phyloP scores from a whole-genome alignment of 2,888 invertebrate genomes.

The Leptinotarsa haldemani region DNA sequence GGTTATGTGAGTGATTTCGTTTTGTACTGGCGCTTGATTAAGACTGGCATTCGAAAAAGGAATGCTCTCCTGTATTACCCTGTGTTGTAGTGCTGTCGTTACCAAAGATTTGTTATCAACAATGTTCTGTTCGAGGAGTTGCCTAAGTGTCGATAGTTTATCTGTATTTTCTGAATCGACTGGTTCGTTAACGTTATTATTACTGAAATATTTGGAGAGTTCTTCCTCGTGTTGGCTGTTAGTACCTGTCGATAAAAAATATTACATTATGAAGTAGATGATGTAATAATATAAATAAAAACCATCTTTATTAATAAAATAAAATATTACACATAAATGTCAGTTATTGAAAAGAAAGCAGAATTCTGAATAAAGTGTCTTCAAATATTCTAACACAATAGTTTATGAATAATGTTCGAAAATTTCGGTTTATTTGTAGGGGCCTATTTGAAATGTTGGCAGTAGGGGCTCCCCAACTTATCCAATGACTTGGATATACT shows the following conservation, averaged over 20 bases:
- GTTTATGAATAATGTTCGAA: no score
- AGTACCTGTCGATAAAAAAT: constrained; percentile 66
- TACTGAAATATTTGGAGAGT: constrained; percentile 84
- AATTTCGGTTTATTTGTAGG: no score
- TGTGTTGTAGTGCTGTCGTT: constrained; percentile 33
- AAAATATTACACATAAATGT: no score
- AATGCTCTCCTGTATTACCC: constrained; percentile 27
- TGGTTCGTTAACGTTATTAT: constrained; percentile 58
- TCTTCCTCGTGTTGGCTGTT: constrained; percentile 86
- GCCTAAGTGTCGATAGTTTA: constrained; percentile 79
- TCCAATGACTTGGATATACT: no score
- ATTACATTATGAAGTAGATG: neutral
- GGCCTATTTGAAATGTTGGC: no score
- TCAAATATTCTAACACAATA: no score
- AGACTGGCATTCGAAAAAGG: constrained; percentile 30
- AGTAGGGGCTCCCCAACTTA: no score
- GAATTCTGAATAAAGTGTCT: no score
- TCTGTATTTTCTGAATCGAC: constrained; percentile 59
- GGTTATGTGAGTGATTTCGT: constrained; percentile 33
- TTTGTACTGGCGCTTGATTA: constrained; percentile 37
- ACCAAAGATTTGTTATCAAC: constrained; percentile 50
- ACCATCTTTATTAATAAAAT: neutral
- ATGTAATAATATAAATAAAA: neutral
- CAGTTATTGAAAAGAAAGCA: no score
- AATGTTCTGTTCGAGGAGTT: constrained; percentile 70